Percentiles rank a stretch among this genome's conserved stretches.
phyloP scores from a whole-genome alignment of 2,113 vertebrate genomes.

The Philantomba maxwellii region DNA sequence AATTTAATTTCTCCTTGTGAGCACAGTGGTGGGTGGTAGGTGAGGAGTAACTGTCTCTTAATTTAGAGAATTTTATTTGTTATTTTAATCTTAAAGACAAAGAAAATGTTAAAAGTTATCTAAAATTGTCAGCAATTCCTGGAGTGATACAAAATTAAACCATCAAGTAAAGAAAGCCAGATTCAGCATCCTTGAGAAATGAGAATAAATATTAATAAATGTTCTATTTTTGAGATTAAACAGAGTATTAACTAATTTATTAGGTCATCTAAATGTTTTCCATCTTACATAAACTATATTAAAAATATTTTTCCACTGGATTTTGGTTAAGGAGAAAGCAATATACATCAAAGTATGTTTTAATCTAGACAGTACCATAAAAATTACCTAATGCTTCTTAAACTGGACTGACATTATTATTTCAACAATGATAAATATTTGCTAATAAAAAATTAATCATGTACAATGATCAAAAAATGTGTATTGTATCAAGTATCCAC shows the following conservation, averaged over 20 bases:
- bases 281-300: neutral
- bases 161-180: neutral
- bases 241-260: neutral
- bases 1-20: slow-evolving; percentile 40
- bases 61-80: slow-evolving; percentile 17
- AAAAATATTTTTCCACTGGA: neutral
- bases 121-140: slow-evolving; percentile 14
- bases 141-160: slow-evolving; percentile 39
- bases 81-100: slow-evolving; percentile 52
- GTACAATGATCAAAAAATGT: neutral
- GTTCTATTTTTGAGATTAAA: neutral
- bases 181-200: neutral
- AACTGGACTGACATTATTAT: neutral
- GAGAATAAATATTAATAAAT: neutral
- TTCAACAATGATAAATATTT: neutral
- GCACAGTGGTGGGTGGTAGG: neutral
- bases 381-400: neutral
- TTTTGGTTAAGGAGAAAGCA: neutral
- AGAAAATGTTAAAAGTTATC: slow-evolving; percentile 6
- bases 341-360: neutral
- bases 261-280: neutral
- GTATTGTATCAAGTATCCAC: neutral
- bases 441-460: neutral
- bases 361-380: neutral
- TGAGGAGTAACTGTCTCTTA: neutral